A percentile compares a stretch with the other conserved stretches of the same genome.
phyloP scores from a whole-genome alignment of 2,888 invertebrate species.

The Ochropacha duplaris region DNA sequence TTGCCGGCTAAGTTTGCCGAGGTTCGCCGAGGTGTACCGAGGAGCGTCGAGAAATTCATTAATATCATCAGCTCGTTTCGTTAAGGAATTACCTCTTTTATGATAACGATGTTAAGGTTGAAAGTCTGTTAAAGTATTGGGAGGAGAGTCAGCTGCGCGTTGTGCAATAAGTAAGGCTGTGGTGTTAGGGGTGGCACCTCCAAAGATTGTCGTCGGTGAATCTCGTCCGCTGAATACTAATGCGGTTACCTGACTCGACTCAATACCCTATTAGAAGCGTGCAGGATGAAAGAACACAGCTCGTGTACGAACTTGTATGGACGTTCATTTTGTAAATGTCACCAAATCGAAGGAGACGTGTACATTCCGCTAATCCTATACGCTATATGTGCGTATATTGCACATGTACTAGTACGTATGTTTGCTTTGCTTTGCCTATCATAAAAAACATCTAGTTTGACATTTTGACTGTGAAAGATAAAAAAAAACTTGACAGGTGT shows the following conservation, averaged over 20 bases:
- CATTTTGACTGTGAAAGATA: too few relatives aligned
- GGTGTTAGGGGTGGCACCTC: background rate
- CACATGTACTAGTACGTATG: too few relatives aligned
- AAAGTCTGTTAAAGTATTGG: constrained; percentile 3
- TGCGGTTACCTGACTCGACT: background rate
- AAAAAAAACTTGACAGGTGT: too few relatives aligned
- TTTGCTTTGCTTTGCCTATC: too few relatives aligned
- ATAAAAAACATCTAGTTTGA: too few relatives aligned
- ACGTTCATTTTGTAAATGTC: too few relatives aligned
- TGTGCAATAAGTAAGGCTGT: background rate
- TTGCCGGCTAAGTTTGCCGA: constrained; percentile 17
- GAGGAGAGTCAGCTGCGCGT: background rate
- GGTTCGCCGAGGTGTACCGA: constrained; percentile 11
- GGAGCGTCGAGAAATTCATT: constrained; percentile 24
- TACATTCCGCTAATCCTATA: background rate
- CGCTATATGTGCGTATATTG: too few relatives aligned
- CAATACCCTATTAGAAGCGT: background rate
- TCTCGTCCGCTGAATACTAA: background rate
- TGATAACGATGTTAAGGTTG: constrained; percentile 12
- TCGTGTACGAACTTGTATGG: background rate
- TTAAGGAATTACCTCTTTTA: constrained; percentile 13
- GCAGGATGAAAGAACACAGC: background rate
- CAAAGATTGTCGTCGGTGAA: background rate
- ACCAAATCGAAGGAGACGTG: too few relatives aligned
- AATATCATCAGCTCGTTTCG: constrained; percentile 18